phyloP scores from a whole-genome alignment of 2,113 vertebrate species.

The Ammodytes marinus region DNA sequence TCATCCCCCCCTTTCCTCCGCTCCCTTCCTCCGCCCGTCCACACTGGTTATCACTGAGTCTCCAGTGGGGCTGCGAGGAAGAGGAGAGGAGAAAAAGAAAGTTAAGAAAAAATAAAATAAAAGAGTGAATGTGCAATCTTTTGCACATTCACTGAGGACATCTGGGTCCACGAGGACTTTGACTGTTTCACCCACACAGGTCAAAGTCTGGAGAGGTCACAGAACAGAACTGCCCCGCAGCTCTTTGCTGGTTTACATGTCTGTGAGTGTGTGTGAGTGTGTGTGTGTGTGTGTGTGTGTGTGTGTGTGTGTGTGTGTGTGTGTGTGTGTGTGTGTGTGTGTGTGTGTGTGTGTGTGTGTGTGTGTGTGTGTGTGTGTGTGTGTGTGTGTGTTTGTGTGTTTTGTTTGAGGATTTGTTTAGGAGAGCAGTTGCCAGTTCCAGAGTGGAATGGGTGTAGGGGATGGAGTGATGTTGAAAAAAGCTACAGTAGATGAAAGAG shows the following conservation, averaged over 20 bases:
- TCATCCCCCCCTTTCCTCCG: conserved; percentile 73
- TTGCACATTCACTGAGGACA: no score
- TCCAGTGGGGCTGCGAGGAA: conserved; percentile 70
- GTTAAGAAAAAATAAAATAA: conserved; percentile 27
- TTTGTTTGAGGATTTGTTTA: conserved; percentile 72
- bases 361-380: not conserved
- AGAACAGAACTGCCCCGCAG: conserved; percentile 32
- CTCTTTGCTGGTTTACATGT: conserved; percentile 14
- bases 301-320: conserved; percentile 26
- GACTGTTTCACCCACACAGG: conserved; percentile 71
- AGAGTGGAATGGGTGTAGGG: conserved; percentile 40
- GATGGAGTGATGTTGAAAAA: conserved; percentile 66
- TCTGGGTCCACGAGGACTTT: conserved; percentile 65
- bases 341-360: not conserved
- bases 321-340: conserved; percentile 38
- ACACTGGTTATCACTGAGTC: conserved; percentile 79
- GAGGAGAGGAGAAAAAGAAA: conserved; percentile 41
- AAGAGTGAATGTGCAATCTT: conserved; percentile 51
- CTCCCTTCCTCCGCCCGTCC: conserved; percentile 80
- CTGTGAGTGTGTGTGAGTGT: not conserved
- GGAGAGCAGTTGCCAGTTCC: conserved; percentile 24
- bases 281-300: conserved; percentile 12
- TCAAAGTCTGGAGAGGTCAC: conserved; percentile 67
- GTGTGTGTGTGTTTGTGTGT: conserved; percentile 28
- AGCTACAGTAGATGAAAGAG: conserved; percentile 66